Evolutionary conservation across 2,797 vertebrate genomes (phyloP).

Genomic region (Anolis apletophallus): DNA sequence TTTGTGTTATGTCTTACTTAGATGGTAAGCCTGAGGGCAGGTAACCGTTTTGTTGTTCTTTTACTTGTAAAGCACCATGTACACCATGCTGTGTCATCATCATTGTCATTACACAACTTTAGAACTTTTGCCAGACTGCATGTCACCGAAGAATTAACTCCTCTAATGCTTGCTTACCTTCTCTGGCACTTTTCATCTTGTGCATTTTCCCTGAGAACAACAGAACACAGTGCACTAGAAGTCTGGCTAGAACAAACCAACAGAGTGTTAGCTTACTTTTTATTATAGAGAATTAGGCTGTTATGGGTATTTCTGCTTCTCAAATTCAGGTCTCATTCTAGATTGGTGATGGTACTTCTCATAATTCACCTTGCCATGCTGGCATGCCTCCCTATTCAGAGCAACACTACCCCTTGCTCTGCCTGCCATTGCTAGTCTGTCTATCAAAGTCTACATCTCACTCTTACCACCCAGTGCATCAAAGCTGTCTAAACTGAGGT

Average conservation of each 20-base stretch:
- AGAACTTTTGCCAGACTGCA: background rate
- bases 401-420: background rate
- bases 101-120: no score
- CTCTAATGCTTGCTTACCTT: background rate
- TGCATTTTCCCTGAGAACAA: background rate
- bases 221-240: background rate
- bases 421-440: no score
- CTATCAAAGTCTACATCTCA: no score
- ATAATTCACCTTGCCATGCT: background rate
- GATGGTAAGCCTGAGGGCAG: no score
- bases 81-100: no score
- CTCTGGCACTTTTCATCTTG: background rate
- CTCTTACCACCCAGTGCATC: background rate
- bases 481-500: no score
- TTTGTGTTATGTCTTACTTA: no score
- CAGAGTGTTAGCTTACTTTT: background rate
- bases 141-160: background rate
- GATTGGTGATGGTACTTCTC: background rate
- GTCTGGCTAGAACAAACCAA: background rate
- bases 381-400: background rate
- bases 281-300: background rate
- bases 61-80: no score
- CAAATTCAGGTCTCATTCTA: background rate
- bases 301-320: background rate
- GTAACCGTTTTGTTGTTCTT: no score